Base-by-base conservation (phyloP, 2,888 invertebrate genomes). In the Copidosoma aretas region DNA sequence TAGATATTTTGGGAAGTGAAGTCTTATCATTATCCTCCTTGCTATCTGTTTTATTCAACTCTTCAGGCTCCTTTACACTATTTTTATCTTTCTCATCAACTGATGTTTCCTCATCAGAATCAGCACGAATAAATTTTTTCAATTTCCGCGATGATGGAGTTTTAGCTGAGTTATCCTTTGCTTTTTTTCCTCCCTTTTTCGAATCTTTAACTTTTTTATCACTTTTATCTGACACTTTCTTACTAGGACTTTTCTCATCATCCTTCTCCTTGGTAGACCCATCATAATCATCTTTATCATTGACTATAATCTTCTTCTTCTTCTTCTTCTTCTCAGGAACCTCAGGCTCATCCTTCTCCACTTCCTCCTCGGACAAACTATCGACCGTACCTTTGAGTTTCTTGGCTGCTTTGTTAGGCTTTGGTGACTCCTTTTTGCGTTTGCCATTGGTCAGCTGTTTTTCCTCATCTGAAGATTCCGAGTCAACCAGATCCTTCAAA, bases 401-500 rank as follows among this genome's bases (percentile, higher is more conserved):
- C 19, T 59, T 64, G 22, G 21, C 22, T 60, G 32, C 54, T 54
- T 21, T 1, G 58, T 21, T 22, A 25, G 51, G 58, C n/a, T 60
- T 58, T n/a, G n/a, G 15, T 67, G 60, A 53, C 52, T 0, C 54
- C 22, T 60, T 71, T 68, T 64, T 70, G n/a, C 61, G 54, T 22
- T 73, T 72, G 3, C 67, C 24, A 53, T 39, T 62, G 25, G 54
- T n/a, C 15, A 0, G 57, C 32, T 56, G 51, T 60, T 68, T 51
- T 51, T 75, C 71, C 64, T 64, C 64, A 52, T 72, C 71, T 68
- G 71, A 71, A 22, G 69, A 69, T 39, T 71, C 71, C 10, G 64
- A 64, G 43, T 71, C 71, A 60, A 71, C 52, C 51, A 71, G 51
- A 64, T 57, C 69, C 49, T 59, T 71, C 22, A 69, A 53, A 8